Percentiles rank a stretch among this genome's conserved stretches.
Evolutionary conservation across 2,797 vertebrate species (phyloP).

Genomic region (Psittacula derbiana): DNA sequence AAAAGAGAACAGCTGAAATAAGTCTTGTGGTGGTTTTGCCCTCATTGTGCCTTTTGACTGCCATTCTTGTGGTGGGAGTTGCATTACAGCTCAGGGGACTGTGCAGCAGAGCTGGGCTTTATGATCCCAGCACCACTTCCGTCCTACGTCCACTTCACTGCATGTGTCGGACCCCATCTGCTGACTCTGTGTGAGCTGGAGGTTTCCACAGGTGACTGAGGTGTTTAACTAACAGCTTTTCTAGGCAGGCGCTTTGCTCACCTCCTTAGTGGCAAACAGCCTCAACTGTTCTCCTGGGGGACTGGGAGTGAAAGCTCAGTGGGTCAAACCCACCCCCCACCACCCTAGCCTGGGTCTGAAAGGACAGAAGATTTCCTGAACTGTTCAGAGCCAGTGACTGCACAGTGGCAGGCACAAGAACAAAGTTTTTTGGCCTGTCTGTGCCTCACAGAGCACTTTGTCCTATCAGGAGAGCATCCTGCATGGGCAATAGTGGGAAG

Average conservation of each 20-base stretch:
- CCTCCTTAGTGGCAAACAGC: not conserved
- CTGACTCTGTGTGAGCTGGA: not conserved
- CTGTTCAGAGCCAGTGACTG: not conserved
- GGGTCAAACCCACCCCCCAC: not conserved
- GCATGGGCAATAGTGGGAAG: not conserved
- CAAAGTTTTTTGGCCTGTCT: not conserved
- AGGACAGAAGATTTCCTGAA: not conserved
- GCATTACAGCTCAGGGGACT: not conserved
- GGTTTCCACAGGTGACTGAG: not conserved
- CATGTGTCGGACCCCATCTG: not conserved
- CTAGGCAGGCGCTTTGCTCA: not conserved
- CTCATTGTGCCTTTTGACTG: not conserved
- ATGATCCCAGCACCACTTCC: not conserved
- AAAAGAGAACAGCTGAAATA: not conserved
- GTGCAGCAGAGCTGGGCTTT: not conserved
- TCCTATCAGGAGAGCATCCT: not conserved
- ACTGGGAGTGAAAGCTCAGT: not conserved
- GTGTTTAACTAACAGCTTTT: not conserved
- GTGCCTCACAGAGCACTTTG: not conserved
- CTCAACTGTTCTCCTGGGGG: fast-evolving
- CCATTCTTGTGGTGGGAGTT: not conserved
- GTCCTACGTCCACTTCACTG: not conserved
- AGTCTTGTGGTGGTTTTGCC: not conserved
- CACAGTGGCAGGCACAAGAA: not conserved
- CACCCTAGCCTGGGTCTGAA: not conserved